Evolutionary conservation across 1,140 invertebrate species (phyloP).

Genomic region (Aphaenogaster rudis): DNA sequence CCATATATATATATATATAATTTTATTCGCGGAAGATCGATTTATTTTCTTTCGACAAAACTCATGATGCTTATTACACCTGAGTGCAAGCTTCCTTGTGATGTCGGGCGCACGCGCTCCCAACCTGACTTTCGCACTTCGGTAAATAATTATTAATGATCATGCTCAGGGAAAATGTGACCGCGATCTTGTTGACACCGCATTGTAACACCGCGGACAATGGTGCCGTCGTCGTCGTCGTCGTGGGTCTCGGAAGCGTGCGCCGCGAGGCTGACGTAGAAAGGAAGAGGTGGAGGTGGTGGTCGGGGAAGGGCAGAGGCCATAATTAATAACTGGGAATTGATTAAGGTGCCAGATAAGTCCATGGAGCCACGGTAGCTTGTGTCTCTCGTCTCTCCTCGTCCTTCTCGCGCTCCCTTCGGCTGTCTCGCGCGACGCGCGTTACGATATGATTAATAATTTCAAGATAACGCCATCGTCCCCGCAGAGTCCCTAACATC

Average conservation of each 20-base stretch:
- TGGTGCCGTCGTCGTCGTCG: constrained; percentile 73
- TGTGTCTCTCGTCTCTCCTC: constrained; percentile 67
- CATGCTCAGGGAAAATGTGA: constrained; percentile 76
- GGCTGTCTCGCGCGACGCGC: constrained; percentile 66
- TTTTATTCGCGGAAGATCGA: background rate
- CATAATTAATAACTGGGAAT: constrained; percentile 86
- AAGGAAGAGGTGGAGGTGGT: constrained; percentile 30
- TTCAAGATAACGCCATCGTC: constrained; percentile 82
- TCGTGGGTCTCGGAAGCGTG: constrained; percentile 67
- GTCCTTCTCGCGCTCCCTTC: constrained; percentile 41
- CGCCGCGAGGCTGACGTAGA: constrained; percentile 56
- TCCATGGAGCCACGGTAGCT: constrained; percentile 75
- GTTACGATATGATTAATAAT: constrained; percentile 86
- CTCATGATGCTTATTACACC: background rate
- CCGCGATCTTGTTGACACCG: constrained; percentile 83
- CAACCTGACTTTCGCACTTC: constrained; percentile 55
- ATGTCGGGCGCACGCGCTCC: constrained; percentile 12
- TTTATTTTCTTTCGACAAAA: background rate
- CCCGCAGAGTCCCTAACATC: constrained; percentile 71
- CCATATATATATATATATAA: background rate
- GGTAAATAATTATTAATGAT: constrained; percentile 86
- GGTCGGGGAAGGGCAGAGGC: constrained; percentile 66
- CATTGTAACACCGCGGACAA: constrained; percentile 83
- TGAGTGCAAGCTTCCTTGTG: background rate
- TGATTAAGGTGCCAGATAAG: constrained; percentile 87